A percentile compares a stretch with the other conserved stretches of the same genome.
phyloP scores from a whole-genome alignment of 1,140 invertebrate genomes.

The Eubasilissa regina region DNA sequence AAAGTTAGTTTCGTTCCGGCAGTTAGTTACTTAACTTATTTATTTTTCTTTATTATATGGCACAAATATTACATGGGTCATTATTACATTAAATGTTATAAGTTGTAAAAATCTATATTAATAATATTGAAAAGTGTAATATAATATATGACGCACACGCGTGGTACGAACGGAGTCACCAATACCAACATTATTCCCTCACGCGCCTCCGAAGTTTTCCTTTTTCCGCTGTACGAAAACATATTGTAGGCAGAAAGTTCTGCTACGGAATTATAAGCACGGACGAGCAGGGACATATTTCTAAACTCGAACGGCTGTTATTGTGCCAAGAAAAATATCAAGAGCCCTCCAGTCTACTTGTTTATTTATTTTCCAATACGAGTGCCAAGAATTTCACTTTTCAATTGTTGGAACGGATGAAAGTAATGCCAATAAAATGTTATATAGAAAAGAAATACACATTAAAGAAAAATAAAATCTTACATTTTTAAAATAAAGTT shows the following conservation, averaged over 20 bases:
- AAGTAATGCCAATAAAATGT: not conserved
- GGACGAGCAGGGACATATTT: conserved; percentile 55
- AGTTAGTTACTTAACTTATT: too few species aligned
- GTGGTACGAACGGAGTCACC: not conserved
- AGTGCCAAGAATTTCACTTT: conserved; percentile 44
- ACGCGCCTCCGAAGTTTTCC: conserved; percentile 48
- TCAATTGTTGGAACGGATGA: not conserved
- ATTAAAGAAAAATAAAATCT: not conserved
- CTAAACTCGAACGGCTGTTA: conserved; percentile 52
- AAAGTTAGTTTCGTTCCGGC: too few species aligned
- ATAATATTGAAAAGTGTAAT: too few species aligned
- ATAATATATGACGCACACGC: too few species aligned
- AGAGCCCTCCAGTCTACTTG: not conserved
- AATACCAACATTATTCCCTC: conserved; percentile 17
- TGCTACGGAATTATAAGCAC: conserved; percentile 52
- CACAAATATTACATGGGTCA: too few species aligned
- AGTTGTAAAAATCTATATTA: too few species aligned
- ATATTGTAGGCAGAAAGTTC: conserved; percentile 58
- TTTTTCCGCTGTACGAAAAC: conserved; percentile 55
- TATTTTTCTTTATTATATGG: too few species aligned
- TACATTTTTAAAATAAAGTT: not conserved
- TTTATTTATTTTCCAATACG: conserved; percentile 41
- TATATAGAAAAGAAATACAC: not conserved
- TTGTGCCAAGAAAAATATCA: conserved; percentile 46
- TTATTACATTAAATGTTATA: too few species aligned